A percentile compares a stretch with the other conserved stretches of the same genome.
These are phyloP conservation scores for Procambarus clarkii DNA, from an alignment of 1,140 invertebrate genomes.

Conservation along the genomic window DNA sequence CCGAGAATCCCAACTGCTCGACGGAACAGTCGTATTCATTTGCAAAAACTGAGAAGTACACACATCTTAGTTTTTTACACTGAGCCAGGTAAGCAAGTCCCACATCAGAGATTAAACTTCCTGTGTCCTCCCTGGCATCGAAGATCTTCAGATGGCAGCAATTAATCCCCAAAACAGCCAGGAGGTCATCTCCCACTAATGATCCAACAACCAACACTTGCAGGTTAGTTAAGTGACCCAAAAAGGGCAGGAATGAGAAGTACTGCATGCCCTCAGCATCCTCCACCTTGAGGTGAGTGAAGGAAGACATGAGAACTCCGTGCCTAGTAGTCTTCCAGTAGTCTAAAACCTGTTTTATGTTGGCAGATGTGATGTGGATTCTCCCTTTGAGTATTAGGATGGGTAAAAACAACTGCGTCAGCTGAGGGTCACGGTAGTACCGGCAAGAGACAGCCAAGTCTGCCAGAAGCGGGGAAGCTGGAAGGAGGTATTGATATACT, in stretches of 20 bases:
- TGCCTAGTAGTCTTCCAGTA: constrained; percentile 21
- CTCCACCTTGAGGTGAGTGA: constrained; percentile 57
- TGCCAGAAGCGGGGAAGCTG: constrained; percentile 29
- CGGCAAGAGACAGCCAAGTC: constrained; percentile 18
- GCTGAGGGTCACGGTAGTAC: constrained; percentile 14
- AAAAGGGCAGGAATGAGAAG: constrained; percentile 38
- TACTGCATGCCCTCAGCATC: constrained; percentile 20
- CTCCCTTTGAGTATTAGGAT: constrained; percentile 39
- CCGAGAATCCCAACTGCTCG: constrained; percentile 44
- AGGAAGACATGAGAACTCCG: background rate
- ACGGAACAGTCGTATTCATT: constrained; percentile 38
- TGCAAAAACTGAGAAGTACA: constrained; percentile 42
- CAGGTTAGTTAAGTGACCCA: constrained; percentile 30
- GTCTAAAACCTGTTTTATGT: constrained; percentile 30
- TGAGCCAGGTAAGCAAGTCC: constrained; percentile 42
- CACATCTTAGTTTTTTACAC: constrained; percentile 36
- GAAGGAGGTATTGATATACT: constrained; percentile 52
- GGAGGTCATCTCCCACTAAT: constrained; percentile 44
- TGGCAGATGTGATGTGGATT: constrained; percentile 27
- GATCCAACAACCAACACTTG: constrained; percentile 38
- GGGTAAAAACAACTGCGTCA: constrained; percentile 46
- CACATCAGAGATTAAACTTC: constrained; percentile 35
- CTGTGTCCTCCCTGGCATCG: constrained; percentile 45
- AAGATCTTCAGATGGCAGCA: constrained; percentile 33
- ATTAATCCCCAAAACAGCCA: constrained; percentile 49